A percentile compares a stretch with the other conserved stretches of the same genome.
These are phyloP conservation scores for Tautogolabrus adspersus DNA, from an alignment of 2,113 vertebrate genomes.

Conservation along the genomic window DNA sequence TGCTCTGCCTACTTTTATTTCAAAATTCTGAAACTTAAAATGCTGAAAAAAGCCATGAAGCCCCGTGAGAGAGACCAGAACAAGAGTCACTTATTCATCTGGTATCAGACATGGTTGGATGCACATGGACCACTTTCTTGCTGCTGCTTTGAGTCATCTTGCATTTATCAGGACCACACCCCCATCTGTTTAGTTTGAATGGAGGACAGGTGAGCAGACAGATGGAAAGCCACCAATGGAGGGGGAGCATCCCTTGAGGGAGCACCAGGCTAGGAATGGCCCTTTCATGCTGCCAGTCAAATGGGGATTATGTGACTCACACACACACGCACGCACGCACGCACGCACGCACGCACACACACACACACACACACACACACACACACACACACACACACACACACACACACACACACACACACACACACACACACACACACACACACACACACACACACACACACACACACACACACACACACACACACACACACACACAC, in stretches of 20 bases:
- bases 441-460: constrained; percentile 15
- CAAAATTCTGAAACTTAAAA: constrained; percentile 10
- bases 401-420: constrained; percentile 38
- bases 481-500: constrained; percentile 40
- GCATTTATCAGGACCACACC: constrained; percentile 49
- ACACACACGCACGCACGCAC: constrained; percentile 8
- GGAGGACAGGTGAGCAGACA: constrained; percentile 75
- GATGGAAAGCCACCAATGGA: constrained; percentile 72
- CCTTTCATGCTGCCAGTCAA: constrained; percentile 80
- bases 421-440: constrained; percentile 56
- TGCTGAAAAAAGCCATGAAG: constrained; percentile 27
- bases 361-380: constrained; percentile 42
- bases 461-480: too few species aligned
- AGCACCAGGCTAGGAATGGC: constrained; percentile 59
- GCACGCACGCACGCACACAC: background rate
- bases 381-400: constrained; percentile 31
- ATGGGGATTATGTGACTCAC: constrained; percentile 70
- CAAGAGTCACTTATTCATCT: constrained; percentile 46
- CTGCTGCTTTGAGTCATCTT: constrained; percentile 38
- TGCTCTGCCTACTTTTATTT: constrained; percentile 13
- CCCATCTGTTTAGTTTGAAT: constrained; percentile 62
- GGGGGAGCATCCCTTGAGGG: constrained; percentile 67
- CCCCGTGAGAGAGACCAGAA: constrained; percentile 33
- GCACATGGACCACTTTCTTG: constrained; percentile 29
- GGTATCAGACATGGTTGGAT: constrained; percentile 40